Percentiles rank a stretch among this genome's conserved stretches.
Conservation (phyloP, 2,113 vertebrate genomes). For the Halcyon malimbica region DNA sequence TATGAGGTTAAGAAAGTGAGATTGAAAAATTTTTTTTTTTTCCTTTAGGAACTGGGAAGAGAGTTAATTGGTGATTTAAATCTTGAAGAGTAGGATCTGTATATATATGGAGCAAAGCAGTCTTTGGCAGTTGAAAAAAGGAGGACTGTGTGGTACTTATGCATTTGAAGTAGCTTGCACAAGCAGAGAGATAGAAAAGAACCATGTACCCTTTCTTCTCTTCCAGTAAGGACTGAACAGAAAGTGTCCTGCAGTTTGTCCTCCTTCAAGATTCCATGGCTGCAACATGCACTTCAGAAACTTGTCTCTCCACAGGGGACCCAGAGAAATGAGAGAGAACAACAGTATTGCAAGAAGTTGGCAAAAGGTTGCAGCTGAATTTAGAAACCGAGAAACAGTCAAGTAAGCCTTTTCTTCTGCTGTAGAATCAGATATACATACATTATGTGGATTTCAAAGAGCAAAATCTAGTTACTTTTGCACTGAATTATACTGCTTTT, state of each 20-base stretch:
- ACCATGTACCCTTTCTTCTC: background rate
- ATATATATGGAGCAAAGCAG: background rate
- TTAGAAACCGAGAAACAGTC: background rate
- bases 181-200: background rate
- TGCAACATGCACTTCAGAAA: conserved; percentile 17
- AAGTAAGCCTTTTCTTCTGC: conserved; percentile 32
- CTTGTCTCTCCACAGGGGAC: background rate
- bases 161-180: background rate
- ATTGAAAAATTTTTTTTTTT: background rate
- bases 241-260: background rate
- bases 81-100: background rate
- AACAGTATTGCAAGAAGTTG: background rate
- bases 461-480: background rate
- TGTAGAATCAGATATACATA: conserved; percentile 5
- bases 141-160: background rate
- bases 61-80: background rate
- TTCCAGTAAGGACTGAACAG: background rate
- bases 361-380: conserved; percentile 27
- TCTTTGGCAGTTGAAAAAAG: background rate
- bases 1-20: background rate
- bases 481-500: background rate
- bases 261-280: background rate
- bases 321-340: conserved; percentile 3
- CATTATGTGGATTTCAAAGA: conserved; percentile 21
- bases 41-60: background rate